Evolutionary conservation across 2,888 invertebrate species (phyloP).

Genomic region (Hypsopygia costalis): DNA sequence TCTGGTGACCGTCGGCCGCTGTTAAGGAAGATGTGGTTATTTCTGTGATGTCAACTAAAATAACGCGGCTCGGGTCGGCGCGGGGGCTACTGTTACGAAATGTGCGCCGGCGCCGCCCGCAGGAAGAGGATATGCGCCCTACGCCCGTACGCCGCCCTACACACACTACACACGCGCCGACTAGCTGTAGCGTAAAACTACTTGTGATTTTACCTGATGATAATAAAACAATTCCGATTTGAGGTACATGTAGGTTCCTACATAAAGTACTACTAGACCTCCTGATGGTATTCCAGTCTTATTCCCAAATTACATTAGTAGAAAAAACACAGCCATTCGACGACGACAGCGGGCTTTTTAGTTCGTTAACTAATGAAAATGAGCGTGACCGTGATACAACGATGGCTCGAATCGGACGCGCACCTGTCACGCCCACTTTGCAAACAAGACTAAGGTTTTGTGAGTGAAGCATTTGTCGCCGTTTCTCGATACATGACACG

Average conservation of each 20-base stretch:
- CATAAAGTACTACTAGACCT: too few relatives aligned
- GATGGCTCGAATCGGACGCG: slow-evolving; percentile 28
- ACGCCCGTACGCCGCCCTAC: slow-evolving; percentile 25
- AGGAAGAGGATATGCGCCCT: slow-evolving; percentile 71
- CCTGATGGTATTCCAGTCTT: not conserved
- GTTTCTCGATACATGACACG: not conserved
- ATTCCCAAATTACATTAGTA: not conserved
- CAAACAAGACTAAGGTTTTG: slow-evolving; percentile 18
- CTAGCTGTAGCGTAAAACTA: slow-evolving; percentile 15
- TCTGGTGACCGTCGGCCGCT: slow-evolving; percentile 55
- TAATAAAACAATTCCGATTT: too few relatives aligned
- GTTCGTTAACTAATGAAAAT: slow-evolving; percentile 62
- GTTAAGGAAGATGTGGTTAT: slow-evolving; percentile 71
- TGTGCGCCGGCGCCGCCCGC: slow-evolving; percentile 51
- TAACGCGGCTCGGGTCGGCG: slow-evolving; percentile 52
- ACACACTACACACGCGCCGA: slow-evolving; percentile 30
- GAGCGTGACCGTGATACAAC: slow-evolving; percentile 48
- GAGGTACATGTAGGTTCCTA: too few relatives aligned
- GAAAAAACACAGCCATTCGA: not conserved
- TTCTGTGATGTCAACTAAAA: slow-evolving; percentile 77
- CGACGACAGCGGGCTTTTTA: slow-evolving; percentile 26
- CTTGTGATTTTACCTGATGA: too few relatives aligned
- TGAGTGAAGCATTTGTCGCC: not conserved
- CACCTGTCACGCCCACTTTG: slow-evolving; percentile 32
- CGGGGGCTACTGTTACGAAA: slow-evolving; percentile 69